Conservation (phyloP, 2,888 invertebrate genomes). For the Andrena chrysosceles region DNA sequence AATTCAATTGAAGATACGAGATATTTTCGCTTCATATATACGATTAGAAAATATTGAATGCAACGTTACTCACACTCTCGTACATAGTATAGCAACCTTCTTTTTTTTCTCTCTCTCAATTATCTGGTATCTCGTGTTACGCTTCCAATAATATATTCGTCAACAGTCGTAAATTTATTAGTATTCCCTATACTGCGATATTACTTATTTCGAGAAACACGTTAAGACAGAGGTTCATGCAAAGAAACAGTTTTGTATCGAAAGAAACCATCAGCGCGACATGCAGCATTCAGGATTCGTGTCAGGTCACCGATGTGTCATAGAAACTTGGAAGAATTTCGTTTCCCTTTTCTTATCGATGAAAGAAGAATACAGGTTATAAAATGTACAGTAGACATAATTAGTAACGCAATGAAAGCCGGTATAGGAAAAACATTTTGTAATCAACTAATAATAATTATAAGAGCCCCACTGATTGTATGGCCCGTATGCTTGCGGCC, state of each 20-base stretch:
- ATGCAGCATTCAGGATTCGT: conserved; percentile 44
- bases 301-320: conserved; percentile 66
- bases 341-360: conserved; percentile 33
- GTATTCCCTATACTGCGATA: conserved; percentile 9
- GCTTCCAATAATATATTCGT: conserved; percentile 30
- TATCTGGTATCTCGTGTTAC: conserved; percentile 37
- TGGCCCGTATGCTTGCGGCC: conserved; percentile 84
- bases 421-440: conserved; percentile 35
- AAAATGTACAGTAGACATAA: conserved; percentile 67
- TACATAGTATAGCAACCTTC: conserved; percentile 34
- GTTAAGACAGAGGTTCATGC: conserved; percentile 42
- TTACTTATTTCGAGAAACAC: conserved; percentile 32
- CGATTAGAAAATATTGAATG: conserved; percentile 17
- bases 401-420: conserved; percentile 56
- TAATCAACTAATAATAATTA: conserved; percentile 81
- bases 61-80: conserved; percentile 24
- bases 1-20: conserved; percentile 19
- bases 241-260: conserved; percentile 20
- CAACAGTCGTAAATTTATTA: conserved; percentile 39
- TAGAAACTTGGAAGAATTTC: conserved; percentile 54
- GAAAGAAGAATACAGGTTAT: conserved; percentile 56
- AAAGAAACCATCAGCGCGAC: conserved; percentile 40
- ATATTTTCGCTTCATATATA: conserved; percentile 3
- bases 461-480: conserved; percentile 84
- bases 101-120: conserved; percentile 7